Conservation (phyloP, 2,888 invertebrate genomes). For the Noctua fimbriata region DNA sequence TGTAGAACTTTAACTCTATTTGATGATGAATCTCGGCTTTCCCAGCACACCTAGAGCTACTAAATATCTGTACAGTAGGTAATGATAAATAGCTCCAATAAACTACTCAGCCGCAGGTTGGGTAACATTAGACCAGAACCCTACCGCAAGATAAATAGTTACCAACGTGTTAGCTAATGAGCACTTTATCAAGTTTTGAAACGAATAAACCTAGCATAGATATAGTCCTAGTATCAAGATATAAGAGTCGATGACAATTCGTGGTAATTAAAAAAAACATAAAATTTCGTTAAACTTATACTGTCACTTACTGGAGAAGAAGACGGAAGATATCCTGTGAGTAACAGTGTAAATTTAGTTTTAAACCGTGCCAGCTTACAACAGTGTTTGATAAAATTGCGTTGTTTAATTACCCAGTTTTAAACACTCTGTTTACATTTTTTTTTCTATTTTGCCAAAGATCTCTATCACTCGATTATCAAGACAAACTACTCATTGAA, state of each 20-base stretch:
- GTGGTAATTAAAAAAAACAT: not conserved
- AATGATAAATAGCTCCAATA: slow-evolving; percentile 19
- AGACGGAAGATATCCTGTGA: no score
- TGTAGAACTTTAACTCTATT: not conserved
- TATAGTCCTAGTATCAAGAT: not conserved
- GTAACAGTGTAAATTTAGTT: no score
- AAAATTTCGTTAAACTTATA: no score
- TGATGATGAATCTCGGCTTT: not conserved
- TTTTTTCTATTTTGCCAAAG: not conserved
- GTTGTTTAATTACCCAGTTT: not conserved
- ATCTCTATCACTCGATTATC: no score
- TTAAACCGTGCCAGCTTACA: no score
- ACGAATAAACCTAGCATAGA: not conserved
- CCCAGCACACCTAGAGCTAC: not conserved
- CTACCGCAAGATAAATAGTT: slow-evolving; percentile 24
- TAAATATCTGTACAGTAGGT: not conserved
- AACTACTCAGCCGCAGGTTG: slow-evolving; percentile 18
- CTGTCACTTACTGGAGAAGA: no score
- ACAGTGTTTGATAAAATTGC: not conserved
- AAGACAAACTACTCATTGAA: no score
- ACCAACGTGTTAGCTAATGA: slow-evolving; percentile 21
- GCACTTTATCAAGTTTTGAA: not conserved
- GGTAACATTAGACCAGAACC: slow-evolving; percentile 23
- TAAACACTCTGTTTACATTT: not conserved
- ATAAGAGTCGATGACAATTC: not conserved